phyloP scores from a whole-genome alignment of 2,888 invertebrate species.

The Helleia helle region DNA sequence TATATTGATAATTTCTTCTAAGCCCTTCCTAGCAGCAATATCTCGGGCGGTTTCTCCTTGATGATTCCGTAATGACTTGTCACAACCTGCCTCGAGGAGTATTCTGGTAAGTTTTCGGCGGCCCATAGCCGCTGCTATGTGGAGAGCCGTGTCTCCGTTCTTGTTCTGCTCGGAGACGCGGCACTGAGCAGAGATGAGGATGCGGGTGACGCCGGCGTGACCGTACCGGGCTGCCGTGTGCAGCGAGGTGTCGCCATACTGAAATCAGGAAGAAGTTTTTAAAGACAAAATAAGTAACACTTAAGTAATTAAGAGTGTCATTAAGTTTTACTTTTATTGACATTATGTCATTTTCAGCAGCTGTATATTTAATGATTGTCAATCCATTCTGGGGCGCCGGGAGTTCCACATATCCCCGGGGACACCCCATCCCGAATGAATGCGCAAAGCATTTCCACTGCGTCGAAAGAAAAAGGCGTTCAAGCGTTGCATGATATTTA shows the following conservation, averaged over 20 bases:
- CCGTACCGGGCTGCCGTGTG: conserved; percentile 97
- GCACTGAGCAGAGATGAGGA: conserved; percentile 92
- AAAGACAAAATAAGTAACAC: too few relatives aligned
- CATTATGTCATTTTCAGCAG: too few relatives aligned
- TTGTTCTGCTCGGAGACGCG: conserved; percentile 92
- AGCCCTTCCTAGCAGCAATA: conserved; percentile 90
- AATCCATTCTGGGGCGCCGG: too few relatives aligned
- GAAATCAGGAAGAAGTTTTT: conserved; percentile 37
- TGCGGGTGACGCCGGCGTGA: conserved; percentile 95
- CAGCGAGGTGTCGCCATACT: conserved; percentile 96
- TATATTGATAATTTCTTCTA: conserved; percentile 88
- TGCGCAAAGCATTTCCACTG: too few relatives aligned
- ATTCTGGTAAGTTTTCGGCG: conserved; percentile 92
- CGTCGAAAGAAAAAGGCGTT: too few relatives aligned
- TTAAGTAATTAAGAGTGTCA: too few relatives aligned
- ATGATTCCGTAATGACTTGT: conserved; percentile 79
- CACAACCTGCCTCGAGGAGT: conserved; percentile 89
- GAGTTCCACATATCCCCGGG: too few relatives aligned
- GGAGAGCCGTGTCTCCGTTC: conserved; percentile 95
- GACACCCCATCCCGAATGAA: too few relatives aligned
- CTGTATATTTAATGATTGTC: too few relatives aligned
- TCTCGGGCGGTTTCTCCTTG: conserved; percentile 92
- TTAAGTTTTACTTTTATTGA: too few relatives aligned
- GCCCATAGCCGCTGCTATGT: conserved; percentile 96
- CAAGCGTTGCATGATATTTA: too few relatives aligned